These are phyloP conservation scores for Hylaeus volcanicus DNA, from an alignment of 1,140 invertebrate genomes.

Conservation along the genomic window DNA sequence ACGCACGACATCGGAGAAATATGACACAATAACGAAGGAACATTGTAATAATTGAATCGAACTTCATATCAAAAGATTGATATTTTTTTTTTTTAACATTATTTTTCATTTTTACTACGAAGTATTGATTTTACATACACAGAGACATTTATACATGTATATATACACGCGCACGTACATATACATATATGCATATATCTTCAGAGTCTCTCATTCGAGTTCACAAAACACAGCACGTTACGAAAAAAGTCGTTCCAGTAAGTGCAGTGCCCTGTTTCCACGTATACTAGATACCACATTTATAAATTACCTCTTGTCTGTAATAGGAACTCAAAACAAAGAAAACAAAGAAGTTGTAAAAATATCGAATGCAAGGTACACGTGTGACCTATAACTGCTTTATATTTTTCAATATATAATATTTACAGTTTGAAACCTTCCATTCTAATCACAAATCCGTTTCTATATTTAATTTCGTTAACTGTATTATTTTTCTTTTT, in stretches of 20 bases:
- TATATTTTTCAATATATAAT: conserved; percentile 57
- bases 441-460: conserved; percentile 35
- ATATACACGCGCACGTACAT: conserved; percentile 50
- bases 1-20: not conserved
- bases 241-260: conserved; percentile 53
- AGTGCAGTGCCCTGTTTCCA: conserved; percentile 58
- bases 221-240: conserved; percentile 54
- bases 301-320: conserved; percentile 53
- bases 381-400: conserved; percentile 46
- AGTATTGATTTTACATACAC: conserved; percentile 63
- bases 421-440: conserved; percentile 57
- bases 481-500: not conserved
- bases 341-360: conserved; percentile 47
- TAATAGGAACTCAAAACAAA: conserved; percentile 61
- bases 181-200: conserved; percentile 23
- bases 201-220: conserved; percentile 34
- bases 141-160: conserved; percentile 66
- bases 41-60: not conserved
- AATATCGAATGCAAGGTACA: conserved; percentile 55
- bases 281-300: conserved; percentile 65
- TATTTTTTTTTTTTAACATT: not conserved
- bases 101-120: conserved; percentile 36
- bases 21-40: conserved; percentile 8
- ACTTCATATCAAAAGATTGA: conserved; percentile 10
- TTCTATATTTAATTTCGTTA: conserved; percentile 25